These are phyloP conservation scores for Parus major DNA, from an alignment of 2,113 vertebrate genomes.

Conservation along the genomic window DNA sequence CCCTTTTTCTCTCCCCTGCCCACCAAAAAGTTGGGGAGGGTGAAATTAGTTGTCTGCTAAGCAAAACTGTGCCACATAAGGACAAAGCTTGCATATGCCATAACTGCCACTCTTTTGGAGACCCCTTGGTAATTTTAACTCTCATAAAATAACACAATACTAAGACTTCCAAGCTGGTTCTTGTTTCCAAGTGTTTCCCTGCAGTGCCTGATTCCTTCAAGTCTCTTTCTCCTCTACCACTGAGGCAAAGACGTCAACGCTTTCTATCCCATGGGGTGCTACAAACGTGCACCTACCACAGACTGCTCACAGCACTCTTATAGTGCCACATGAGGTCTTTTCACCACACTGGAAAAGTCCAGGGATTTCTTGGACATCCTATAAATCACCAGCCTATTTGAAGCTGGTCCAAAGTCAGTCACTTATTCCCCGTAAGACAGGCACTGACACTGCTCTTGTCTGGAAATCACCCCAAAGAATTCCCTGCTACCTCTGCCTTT, in stretches of 20 bases:
- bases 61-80: background rate
- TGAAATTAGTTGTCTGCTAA: slow-evolving; percentile 9
- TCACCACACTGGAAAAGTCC: background rate
- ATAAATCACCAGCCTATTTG: background rate
- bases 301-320: background rate
- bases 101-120: background rate
- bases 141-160: background rate
- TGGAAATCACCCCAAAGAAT: background rate
- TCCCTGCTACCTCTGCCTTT: background rate
- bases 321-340: fast-evolving
- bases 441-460: background rate
- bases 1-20: background rate
- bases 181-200: background rate
- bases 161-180: background rate
- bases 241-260: background rate
- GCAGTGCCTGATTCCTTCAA: background rate
- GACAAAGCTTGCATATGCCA: background rate
- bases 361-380: background rate
- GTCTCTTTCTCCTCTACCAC: background rate
- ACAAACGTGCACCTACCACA: fast-evolving
- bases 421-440: fast-evolving
- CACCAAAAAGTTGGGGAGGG: background rate
- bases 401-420: background rate
- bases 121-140: background rate
- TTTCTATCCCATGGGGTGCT: background rate